phyloP scores from a whole-genome alignment of 2,797 vertebrate species.

The Onychomys leucogaster region DNA sequence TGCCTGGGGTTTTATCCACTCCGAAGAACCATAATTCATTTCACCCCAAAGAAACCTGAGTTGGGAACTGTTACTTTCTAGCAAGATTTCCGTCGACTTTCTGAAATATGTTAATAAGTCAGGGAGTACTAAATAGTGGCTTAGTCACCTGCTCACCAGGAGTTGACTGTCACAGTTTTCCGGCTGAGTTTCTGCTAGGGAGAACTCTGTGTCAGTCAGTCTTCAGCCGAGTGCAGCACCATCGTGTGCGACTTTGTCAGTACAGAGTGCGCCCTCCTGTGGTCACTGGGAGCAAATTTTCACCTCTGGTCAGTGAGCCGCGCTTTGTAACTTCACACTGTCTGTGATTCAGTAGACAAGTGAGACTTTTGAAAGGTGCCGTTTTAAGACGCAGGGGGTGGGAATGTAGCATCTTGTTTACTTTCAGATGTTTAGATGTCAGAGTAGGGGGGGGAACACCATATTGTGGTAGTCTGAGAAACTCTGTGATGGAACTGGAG shows the following conservation, averaged over 20 bases:
- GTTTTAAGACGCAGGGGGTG: neutral
- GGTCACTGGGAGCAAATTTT: conserved; percentile 54
- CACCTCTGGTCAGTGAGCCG: neutral
- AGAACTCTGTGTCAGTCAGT: conserved; percentile 22
- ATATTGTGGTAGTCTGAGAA: neutral
- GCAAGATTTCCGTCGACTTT: conserved; percentile 38
- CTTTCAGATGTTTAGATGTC: conserved; percentile 3
- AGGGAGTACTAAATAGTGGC: conserved; percentile 29
- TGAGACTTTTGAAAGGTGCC: neutral
- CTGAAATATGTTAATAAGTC: conserved; percentile 53
- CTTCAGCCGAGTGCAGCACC: conserved; percentile 43
- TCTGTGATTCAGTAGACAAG: neutral
- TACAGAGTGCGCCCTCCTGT: conserved; percentile 74
- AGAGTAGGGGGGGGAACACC: neutral
- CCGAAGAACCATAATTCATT: neutral
- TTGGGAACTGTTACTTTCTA: conserved; percentile 54
- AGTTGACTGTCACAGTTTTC: neutral
- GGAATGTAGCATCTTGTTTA: neutral
- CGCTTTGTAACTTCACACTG: neutral
- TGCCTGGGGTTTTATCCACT: neutral
- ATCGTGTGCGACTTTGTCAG: conserved; percentile 35
- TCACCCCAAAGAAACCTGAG: neutral
- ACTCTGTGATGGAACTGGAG: neutral
- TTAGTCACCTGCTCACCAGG: neutral
- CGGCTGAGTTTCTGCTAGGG: conserved; percentile 31